Percentiles rank a stretch among this genome's conserved stretches.
Evolutionary conservation across 2,888 invertebrate genomes (phyloP).

Genomic region (Drosophila peninsularis): DNA sequence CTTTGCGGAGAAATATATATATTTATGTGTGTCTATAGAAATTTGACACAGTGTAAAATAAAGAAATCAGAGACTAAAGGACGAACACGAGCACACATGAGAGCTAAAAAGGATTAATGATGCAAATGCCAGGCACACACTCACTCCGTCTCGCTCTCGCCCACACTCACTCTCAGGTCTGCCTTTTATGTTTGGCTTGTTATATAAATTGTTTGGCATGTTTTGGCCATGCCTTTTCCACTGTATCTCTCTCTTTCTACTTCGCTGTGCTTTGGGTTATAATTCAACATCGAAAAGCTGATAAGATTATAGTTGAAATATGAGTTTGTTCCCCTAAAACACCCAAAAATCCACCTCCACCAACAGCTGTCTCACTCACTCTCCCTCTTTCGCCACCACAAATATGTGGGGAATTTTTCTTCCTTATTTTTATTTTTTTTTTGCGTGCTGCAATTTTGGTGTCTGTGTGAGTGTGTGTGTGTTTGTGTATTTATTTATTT

Average conservation of each 20-base stretch:
- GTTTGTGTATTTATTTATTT: constrained; percentile 32
- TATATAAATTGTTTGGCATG: constrained; percentile 59
- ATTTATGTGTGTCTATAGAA: constrained; percentile 10
- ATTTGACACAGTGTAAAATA: constrained; percentile 33
- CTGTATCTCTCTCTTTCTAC: not conserved
- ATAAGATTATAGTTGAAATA: constrained; percentile 72
- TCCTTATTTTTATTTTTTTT: constrained; percentile 12
- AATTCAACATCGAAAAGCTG: constrained; percentile 72
- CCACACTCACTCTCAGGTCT: too few species aligned
- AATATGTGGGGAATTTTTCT: not conserved
- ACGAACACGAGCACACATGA: constrained; percentile 29
- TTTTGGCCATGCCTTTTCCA: constrained; percentile 11
- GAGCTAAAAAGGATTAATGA: constrained; percentile 61
- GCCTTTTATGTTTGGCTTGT: constrained; percentile 19
- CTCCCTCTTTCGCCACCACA: not conserved
- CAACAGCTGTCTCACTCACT: not conserved
- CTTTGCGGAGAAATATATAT: constrained; percentile 2
- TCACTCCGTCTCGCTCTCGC: too few species aligned
- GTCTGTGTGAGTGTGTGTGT: constrained; percentile 5
- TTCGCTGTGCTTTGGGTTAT: constrained; percentile 45
- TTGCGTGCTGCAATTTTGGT: constrained; percentile 29
- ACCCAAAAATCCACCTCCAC: not conserved
- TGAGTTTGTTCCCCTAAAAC: constrained; percentile 49
- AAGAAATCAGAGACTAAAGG: constrained; percentile 43
- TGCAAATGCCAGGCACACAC: constrained; percentile 29